A percentile compares a stretch with the other conserved stretches of the same genome.
Conservation (phyloP, 2,888 invertebrate species). For the Lasioglossum marginatum region DNA sequence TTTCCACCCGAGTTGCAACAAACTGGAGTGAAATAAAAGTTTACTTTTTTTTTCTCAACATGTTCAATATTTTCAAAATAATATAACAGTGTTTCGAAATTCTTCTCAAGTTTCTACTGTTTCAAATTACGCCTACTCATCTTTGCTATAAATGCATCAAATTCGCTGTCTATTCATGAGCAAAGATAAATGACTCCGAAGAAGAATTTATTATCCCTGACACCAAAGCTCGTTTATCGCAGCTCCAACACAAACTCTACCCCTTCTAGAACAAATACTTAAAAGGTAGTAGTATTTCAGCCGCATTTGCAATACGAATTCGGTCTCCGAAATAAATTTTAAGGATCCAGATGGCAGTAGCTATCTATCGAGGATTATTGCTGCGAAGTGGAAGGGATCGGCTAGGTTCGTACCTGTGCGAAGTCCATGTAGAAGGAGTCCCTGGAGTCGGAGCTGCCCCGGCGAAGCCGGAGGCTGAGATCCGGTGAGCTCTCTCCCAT, state of each 20-base stretch:
- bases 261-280: neutral
- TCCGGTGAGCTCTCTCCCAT: slow-evolving; percentile 94
- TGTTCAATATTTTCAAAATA: neutral
- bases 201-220: neutral
- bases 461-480: slow-evolving; percentile 92
- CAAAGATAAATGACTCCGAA: neutral
- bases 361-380: slow-evolving; percentile 47
- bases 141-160: too few relatives aligned
- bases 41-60: neutral
- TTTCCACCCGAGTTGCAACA: neutral
- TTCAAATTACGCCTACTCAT: neutral
- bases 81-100: too few relatives aligned
- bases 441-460: slow-evolving; percentile 94
- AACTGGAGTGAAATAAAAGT: neutral
- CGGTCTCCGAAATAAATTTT: neutral
- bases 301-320: neutral
- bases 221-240: neutral
- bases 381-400: slow-evolving; percentile 5
- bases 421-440: slow-evolving; percentile 97
- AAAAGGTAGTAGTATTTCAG: neutral
- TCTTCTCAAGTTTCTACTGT: neutral
- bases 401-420: slow-evolving; percentile 86
- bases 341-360: neutral
- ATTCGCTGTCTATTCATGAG: neutral
- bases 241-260: neutral